Percentiles rank a stretch among this genome's conserved stretches.
These are phyloP conservation scores for Xestia sexstrigata DNA, from an alignment of 2,888 invertebrate species.

Conservation along the genomic window DNA sequence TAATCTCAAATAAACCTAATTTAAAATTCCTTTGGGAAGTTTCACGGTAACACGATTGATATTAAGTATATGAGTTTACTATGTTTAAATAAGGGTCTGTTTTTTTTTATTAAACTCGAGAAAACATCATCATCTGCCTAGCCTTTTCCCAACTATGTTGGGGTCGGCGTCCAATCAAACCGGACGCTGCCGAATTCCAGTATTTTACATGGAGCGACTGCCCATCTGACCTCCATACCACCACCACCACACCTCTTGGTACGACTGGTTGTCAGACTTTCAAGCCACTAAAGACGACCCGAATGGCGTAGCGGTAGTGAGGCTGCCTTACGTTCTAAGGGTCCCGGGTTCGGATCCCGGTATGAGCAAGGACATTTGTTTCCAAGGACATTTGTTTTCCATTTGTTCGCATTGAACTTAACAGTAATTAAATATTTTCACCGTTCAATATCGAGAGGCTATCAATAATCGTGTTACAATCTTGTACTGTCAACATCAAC, in stretches of 20 bases:
- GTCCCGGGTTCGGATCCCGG: too few species aligned
- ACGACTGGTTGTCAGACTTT: neutral
- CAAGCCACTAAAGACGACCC: neutral
- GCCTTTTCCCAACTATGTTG: neutral
- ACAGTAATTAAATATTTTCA: constrained; percentile 18
- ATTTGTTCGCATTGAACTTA: too few species aligned
- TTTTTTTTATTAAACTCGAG: neutral
- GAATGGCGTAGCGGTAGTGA: too few species aligned
- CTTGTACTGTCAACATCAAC: constrained; percentile 14
- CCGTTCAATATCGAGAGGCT: constrained; percentile 19
- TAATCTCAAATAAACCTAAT: neutral
- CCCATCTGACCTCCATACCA: neutral
- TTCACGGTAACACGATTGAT: neutral
- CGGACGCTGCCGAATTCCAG: neutral
- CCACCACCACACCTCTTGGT: too few species aligned
- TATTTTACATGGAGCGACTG: neutral
- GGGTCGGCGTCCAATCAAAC: neutral
- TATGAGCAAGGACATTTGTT: too few species aligned
- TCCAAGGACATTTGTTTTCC: too few species aligned
- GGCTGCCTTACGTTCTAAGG: too few species aligned
- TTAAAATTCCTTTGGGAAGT: neutral
- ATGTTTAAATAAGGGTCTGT: neutral
- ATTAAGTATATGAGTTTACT: neutral
- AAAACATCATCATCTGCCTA: neutral
- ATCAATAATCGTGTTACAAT: constrained; percentile 39